A percentile compares a stretch with the other conserved stretches of the same genome.
Evolutionary conservation across 2,888 invertebrate genomes (phyloP).

Genomic region (Amaurobius ferox): DNA sequence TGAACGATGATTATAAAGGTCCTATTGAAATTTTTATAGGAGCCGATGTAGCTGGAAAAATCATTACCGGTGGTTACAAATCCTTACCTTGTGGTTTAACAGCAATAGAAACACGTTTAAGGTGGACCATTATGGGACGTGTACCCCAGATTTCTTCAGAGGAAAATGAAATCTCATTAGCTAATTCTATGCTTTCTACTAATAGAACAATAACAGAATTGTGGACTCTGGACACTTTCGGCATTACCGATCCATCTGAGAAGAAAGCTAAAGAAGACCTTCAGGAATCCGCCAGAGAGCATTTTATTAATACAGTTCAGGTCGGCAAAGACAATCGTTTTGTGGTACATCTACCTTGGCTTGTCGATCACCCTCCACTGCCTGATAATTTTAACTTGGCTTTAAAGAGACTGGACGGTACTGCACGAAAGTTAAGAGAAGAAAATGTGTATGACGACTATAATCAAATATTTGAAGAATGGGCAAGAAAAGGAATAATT

Average conservation of each 20-base stretch:
- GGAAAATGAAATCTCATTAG: background rate
- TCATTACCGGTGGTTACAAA: background rate
- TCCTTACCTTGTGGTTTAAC: background rate
- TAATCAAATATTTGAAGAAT: background rate
- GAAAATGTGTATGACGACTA: too few relatives aligned
- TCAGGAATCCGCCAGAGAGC: too few relatives aligned
- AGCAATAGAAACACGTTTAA: too few relatives aligned
- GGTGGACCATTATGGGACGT: background rate
- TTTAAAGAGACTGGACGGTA: too few relatives aligned
- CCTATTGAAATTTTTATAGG: slow-evolving; percentile 19
- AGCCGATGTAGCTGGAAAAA: slow-evolving; percentile 4
- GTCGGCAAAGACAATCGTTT: too few relatives aligned
- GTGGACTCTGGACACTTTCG: too few relatives aligned
- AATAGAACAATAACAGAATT: background rate
- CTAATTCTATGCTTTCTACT: background rate
- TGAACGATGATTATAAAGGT: background rate
- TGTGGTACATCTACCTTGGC: too few relatives aligned
- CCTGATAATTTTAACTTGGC: background rate
- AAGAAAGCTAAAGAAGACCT: background rate
- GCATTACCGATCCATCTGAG: too few relatives aligned
- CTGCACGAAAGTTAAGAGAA: too few relatives aligned
- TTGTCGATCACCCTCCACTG: background rate
- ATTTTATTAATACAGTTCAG: too few relatives aligned
- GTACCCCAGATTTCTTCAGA: background rate
- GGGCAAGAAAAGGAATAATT: background rate